Percentiles rank a stretch among this genome's conserved stretches.
Evolutionary conservation across 2,888 invertebrate genomes (phyloP).

Genomic region (Dolomedes plantarius): DNA sequence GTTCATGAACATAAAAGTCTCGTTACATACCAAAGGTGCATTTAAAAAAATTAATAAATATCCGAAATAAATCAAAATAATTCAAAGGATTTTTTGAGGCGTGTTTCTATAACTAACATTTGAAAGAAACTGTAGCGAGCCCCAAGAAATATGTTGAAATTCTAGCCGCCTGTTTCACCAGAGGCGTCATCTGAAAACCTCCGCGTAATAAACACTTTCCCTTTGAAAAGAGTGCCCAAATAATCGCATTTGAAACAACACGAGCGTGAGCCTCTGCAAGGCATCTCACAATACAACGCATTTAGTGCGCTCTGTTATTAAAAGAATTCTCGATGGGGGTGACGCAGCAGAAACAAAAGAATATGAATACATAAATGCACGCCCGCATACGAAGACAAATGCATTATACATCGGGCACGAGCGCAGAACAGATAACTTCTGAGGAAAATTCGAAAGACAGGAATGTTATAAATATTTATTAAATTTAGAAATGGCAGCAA

Average conservation of each 20-base stretch:
- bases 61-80: too few relatives aligned
- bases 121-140: too few relatives aligned
- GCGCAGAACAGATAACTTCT: not conserved
- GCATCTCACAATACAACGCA: not conserved
- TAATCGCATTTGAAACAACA: not conserved
- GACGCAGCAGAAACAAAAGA: conserved; percentile 23
- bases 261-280: not conserved
- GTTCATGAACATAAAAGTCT: too few relatives aligned
- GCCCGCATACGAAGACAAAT: conserved; percentile 24
- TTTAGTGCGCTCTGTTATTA: conserved; percentile 28
- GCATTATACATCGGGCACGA: conserved; percentile 48
- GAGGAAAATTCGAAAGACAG: conserved; percentile 32
- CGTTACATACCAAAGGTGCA: too few relatives aligned
- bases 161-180: too few relatives aligned
- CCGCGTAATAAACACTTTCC: not conserved
- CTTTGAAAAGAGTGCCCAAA: not conserved
- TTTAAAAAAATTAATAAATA: too few relatives aligned
- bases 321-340: conserved; percentile 14
- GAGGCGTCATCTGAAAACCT: too few relatives aligned
- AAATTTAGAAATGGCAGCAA: conserved; percentile 61
- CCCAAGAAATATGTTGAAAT: too few relatives aligned
- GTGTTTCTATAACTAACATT: too few relatives aligned
- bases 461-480: conserved; percentile 69
- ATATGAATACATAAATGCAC: conserved; percentile 48
- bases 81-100: too few relatives aligned